phyloP scores from a whole-genome alignment of 2,888 invertebrate species.

The Sesamia inferens region DNA sequence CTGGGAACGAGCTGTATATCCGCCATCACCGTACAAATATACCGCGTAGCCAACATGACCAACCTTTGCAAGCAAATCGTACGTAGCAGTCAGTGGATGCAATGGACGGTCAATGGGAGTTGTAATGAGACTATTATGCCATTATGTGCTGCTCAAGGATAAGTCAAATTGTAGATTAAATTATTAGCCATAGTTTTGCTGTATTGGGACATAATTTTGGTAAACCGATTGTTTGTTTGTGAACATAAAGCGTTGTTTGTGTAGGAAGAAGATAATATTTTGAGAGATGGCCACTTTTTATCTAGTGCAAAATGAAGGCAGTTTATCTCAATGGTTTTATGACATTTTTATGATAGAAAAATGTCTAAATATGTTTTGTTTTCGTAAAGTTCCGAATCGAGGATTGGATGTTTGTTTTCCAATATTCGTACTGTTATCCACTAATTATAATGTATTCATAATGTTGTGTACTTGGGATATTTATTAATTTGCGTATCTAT shows the following conservation, averaged over 20 bases:
- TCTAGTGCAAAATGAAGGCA: background rate
- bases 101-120: constrained; percentile 2
- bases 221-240: constrained; percentile 34
- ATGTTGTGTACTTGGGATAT: background rate
- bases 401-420: background rate
- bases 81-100: background rate
- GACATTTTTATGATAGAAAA: background rate
- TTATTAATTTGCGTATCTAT: background rate
- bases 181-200: constrained; percentile 31
- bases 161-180: constrained; percentile 44
- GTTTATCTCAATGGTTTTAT: background rate
- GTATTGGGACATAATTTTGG: constrained; percentile 29
- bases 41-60: background rate
- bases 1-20: background rate
- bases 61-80: background rate
- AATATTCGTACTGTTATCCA: background rate
- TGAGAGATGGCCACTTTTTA: background rate
- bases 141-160: constrained; percentile 55
- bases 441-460: background rate
- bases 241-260: background rate
- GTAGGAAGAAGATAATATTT: background rate
- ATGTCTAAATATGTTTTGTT: background rate
- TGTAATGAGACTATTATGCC: constrained; percentile 51
- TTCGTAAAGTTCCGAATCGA: background rate
- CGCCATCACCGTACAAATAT: background rate